Percentiles rank a stretch among this genome's conserved stretches.
phyloP scores from a whole-genome alignment of 2,113 vertebrate species.

The Mobula birostris region DNA sequence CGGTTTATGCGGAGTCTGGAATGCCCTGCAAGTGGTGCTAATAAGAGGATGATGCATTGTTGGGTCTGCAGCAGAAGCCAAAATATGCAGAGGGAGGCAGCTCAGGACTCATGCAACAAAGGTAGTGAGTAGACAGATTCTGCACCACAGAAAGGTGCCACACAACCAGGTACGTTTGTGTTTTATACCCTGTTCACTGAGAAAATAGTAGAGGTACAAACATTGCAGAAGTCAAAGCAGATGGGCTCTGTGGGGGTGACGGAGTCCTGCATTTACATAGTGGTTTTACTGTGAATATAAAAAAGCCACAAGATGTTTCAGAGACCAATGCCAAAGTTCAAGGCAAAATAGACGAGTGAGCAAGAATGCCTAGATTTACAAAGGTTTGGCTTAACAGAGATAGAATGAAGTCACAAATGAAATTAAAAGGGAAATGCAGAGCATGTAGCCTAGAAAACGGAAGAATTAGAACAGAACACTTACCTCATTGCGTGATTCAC shows the following conservation, averaged over 20 bases:
- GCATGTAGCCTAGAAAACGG: background rate
- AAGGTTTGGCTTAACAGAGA: background rate
- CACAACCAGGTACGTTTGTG: background rate
- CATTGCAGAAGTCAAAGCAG: background rate
- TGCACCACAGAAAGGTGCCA: background rate
- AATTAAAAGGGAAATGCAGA: background rate
- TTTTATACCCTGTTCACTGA: no score
- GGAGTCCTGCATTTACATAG: background rate
- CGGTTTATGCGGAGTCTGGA: no score
- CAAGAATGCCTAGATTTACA: background rate
- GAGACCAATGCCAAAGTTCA: background rate
- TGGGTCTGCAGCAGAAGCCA: background rate
- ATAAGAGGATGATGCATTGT: background rate
- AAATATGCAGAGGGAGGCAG: background rate
- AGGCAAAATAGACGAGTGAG: background rate
- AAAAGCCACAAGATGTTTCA: background rate
- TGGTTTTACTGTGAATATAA: background rate
- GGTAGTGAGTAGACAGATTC: no score
- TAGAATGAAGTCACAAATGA: background rate
- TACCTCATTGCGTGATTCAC: conserved; percentile 93
- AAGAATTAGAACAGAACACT: background rate
- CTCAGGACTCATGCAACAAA: background rate
- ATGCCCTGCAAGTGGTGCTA: no score
- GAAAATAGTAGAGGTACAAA: background rate
- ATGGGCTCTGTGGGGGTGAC: background rate